Base-by-base conservation (phyloP, 2,888 invertebrate genomes). In the Chrysina gloriosa region DNA sequence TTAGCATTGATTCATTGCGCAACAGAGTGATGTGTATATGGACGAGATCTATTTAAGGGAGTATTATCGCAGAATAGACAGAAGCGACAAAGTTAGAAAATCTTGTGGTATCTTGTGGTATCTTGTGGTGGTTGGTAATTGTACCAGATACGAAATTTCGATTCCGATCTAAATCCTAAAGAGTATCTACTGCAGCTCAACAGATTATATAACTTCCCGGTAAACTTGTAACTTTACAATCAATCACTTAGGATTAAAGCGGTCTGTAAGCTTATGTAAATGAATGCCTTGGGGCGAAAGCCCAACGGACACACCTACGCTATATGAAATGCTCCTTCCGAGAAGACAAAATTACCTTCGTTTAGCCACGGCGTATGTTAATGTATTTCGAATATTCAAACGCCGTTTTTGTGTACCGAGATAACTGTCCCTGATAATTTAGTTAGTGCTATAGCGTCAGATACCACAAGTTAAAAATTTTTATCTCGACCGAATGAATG, bases 361-460 rank as follows among this genome's bases (percentile, higher is more conserved):
- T n/a, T n/a, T n/a, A n/a, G n/a, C n/a, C n/a, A n/a, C n/a, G n/a
- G 9, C 9, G 36, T 47, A 47, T 47, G 47, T 21, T 47, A 47
- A 47, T 47, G 11, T 34, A 11, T 11, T 34, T 34, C 9, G 34
- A 34, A 23, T 47, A 23, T 47, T 47, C 47, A n/a, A 19, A 7
- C 21, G 19, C n/a, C 23, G 47, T 47, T 23, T 23, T 6, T 47
- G 47, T 47, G 23, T 19, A 21, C n/a, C 47, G 47, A 47, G 47
- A 47, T 47, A 21, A 47, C 47, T 23, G 7, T 9, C 47, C 47
- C n/a, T n/a, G 47, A 47, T 23, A 47, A 47, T 47, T 47, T 47
- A 47, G 47, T 47, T 47, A 47, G 47, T 47, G 9, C 21, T 47
- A 19, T 23, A 19, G 19, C 19, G 47, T 23, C 23, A 47, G 23